A percentile compares a stretch with the other conserved stretches of the same genome.
Conservation (phyloP, 2,888 invertebrate genomes). For the Clusia tigrina region DNA sequence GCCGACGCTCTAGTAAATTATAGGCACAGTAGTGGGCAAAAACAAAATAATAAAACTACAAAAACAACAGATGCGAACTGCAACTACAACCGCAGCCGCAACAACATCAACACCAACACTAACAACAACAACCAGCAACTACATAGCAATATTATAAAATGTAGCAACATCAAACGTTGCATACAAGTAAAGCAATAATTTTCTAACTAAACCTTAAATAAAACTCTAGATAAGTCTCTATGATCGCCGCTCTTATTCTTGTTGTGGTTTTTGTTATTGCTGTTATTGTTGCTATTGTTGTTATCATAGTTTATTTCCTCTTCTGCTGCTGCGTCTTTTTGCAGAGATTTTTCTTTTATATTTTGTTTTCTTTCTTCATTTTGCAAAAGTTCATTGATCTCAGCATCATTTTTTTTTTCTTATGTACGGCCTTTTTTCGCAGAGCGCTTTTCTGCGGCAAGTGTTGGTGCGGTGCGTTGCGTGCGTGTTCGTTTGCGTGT, state of each 20-base stretch:
- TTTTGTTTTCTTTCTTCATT: conserved; percentile 14
- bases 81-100: too few relatives aligned
- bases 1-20: neutral
- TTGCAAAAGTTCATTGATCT: conserved; percentile 38
- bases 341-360: conserved; percentile 11
- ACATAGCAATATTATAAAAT: neutral
- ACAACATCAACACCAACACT: too few relatives aligned
- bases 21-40: neutral
- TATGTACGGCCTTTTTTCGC: conserved; percentile 9
- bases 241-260: conserved; percentile 24
- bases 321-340: conserved; percentile 3
- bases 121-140: too few relatives aligned
- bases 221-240: neutral
- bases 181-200: neutral
- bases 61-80: too few relatives aligned
- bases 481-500: conserved; percentile 22
- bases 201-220: neutral
- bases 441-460: neutral
- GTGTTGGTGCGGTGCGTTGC: conserved; percentile 9
- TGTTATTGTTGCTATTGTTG: conserved; percentile 8
- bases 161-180: neutral
- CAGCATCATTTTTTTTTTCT: conserved; percentile 35
- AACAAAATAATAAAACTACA: too few relatives aligned
- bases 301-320: neutral
- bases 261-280: conserved; percentile 18